phyloP scores from a whole-genome alignment of 2,888 invertebrate genomes.

The Dysmachus trigonus region DNA sequence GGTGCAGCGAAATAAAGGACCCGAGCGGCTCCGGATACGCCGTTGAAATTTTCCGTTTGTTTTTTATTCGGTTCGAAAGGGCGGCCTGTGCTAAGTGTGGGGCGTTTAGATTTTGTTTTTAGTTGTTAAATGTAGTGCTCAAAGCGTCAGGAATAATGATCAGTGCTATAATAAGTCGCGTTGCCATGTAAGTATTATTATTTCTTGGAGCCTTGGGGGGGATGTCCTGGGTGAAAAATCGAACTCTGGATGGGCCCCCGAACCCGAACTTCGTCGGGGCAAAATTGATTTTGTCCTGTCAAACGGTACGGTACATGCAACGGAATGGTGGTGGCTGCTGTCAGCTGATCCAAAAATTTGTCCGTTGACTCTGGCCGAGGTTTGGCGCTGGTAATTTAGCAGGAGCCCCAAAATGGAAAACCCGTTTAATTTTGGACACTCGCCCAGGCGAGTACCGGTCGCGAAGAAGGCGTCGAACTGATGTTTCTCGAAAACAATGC shows the following conservation, averaged over 20 bases:
- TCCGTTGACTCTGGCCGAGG: background rate
- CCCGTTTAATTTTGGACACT: background rate
- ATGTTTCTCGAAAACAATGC: background rate
- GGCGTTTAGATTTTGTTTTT: background rate
- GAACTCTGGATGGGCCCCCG: background rate
- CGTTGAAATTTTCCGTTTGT: background rate
- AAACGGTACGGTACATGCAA: background rate
- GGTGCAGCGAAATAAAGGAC: background rate
- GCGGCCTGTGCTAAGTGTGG: background rate
- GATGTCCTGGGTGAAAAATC: conserved; percentile 5
- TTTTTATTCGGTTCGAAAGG: background rate
- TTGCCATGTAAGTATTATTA: conserved; percentile 63
- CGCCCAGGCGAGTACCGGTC: background rate
- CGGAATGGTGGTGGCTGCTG: background rate
- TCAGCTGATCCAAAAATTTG: conserved; percentile 8
- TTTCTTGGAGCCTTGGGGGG: background rate
- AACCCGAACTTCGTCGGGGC: background rate
- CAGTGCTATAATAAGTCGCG: conserved; percentile 61
- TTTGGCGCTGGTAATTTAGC: background rate
- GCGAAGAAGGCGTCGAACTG: background rate
- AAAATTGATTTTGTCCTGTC: conserved; percentile 39
- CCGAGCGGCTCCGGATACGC: background rate
- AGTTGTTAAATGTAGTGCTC: conserved; percentile 20
- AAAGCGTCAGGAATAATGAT: conserved; percentile 55
- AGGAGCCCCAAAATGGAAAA: background rate